Evolutionary conservation across 23 tunicate genomes (phyloP).

Genomic region (Halocynthia aurantium): DNA sequence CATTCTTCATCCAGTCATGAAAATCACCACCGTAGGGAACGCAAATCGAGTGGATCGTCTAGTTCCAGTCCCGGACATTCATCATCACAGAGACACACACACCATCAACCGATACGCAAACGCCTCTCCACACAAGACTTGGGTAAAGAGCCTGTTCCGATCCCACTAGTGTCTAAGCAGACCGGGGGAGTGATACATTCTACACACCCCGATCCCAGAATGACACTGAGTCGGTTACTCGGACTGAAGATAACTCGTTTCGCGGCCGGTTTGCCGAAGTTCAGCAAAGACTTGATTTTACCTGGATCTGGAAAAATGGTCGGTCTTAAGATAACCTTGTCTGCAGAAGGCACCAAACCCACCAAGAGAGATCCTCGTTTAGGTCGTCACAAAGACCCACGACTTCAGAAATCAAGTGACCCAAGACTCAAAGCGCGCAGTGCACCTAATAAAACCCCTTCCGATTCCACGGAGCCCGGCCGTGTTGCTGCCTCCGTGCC

Average conservation of each 20-base stretch:
- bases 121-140: constrained; percentile 73
- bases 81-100: not conserved
- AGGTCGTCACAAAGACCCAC: constrained; percentile 67
- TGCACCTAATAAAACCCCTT: constrained; percentile 1
- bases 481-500: constrained; percentile 37
- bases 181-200: constrained; percentile 32
- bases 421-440: constrained; percentile 27
- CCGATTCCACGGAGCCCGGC: not conserved
- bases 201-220: constrained; percentile 78
- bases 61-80: constrained; percentile 32
- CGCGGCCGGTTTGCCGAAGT: constrained; percentile 33
- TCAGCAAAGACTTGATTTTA: constrained; percentile 60
- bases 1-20: constrained; percentile 2
- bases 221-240: constrained; percentile 62
- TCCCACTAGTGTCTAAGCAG: constrained; percentile 74
- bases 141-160: constrained; percentile 62
- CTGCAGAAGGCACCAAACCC: constrained; percentile 34
- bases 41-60: constrained; percentile 13
- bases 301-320: constrained; percentile 45
- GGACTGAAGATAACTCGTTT: constrained; percentile 41
- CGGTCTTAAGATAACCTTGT: constrained; percentile 60
- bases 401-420: constrained; percentile 34
- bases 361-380: constrained; percentile 35
- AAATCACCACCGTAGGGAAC: constrained; percentile 1
- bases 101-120: constrained; percentile 33